Percentiles rank a stretch among this genome's conserved stretches.
Evolutionary conservation across 2,888 invertebrate genomes (phyloP).

Genomic region (Lepetodrilus schrolli): DNA sequence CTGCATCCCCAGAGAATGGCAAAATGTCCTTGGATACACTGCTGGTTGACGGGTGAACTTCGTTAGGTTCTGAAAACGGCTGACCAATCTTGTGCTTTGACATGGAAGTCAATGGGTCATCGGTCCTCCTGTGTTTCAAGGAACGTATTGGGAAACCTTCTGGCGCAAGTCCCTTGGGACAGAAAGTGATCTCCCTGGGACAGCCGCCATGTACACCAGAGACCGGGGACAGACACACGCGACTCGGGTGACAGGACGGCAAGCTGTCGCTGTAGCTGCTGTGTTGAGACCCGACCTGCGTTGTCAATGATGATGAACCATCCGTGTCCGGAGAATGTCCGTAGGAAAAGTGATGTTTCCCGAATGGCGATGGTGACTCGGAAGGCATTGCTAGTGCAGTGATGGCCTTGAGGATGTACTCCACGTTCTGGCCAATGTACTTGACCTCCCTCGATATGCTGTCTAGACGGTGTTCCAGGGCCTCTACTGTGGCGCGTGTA

Average conservation of each 20-base stretch:
- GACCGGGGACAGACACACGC: background rate
- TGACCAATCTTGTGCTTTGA: constrained; percentile 1
- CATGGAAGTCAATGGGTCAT: background rate
- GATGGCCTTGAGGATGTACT: constrained; percentile 37
- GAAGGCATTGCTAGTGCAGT: background rate
- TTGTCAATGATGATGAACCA: background rate
- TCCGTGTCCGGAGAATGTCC: constrained; percentile 34
- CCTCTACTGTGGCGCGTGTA: constrained; percentile 56
- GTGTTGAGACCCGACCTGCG: constrained; percentile 13
- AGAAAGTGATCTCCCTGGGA: background rate
- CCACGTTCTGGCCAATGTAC: constrained; percentile 40
- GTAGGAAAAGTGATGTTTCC: constrained; percentile 34
- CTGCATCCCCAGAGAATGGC: background rate
- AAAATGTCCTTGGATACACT: constrained; percentile 12
- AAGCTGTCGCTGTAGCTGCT: constrained; percentile 21
- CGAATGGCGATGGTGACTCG: constrained; percentile 22
- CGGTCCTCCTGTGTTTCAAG: constrained; percentile 1
- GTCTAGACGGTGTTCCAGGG: constrained; percentile 51
- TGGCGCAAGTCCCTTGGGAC: constrained; percentile 33
- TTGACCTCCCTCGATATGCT: constrained; percentile 41
- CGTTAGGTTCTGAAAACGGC: constrained; percentile 1
- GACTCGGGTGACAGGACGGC: background rate
- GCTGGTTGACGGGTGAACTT: background rate
- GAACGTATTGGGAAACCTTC: background rate
- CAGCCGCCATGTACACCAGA: constrained; percentile 14